Evolutionary conservation across 1,140 invertebrate genomes (phyloP).

Genomic region (Goniozus legneri): DNA sequence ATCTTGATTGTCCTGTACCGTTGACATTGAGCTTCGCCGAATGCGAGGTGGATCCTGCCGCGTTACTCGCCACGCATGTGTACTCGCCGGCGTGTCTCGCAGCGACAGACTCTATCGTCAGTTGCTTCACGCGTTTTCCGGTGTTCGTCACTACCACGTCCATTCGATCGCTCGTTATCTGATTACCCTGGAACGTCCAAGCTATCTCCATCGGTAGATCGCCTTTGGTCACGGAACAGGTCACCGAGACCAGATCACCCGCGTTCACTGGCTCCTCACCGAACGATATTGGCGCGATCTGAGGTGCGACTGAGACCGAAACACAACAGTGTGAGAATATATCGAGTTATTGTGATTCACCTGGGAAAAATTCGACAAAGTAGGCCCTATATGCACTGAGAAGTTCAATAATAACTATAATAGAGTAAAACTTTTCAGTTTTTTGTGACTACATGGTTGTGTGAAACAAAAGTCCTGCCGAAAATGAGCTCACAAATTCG

Average conservation of each 20-base stretch:
- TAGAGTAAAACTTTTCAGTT: too few relatives aligned
- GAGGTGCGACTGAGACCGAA: conserved; percentile 54
- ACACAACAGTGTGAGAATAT: not conserved
- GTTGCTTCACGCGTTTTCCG: conserved; percentile 56
- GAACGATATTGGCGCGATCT: conserved; percentile 67
- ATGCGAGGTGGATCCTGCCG: conserved; percentile 65
- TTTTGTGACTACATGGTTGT: too few relatives aligned
- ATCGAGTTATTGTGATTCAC: not conserved
- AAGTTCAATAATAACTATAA: too few relatives aligned
- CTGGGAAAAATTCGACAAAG: too few relatives aligned
- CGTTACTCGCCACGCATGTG: conserved; percentile 74
- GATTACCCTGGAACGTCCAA: conserved; percentile 60
- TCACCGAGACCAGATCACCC: conserved; percentile 68
- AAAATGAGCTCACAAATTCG: too few relatives aligned
- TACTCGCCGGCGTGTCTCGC: conserved; percentile 73
- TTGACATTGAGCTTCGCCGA: conserved; percentile 70
- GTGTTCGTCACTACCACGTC: conserved; percentile 50
- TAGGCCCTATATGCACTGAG: too few relatives aligned
- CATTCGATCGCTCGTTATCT: conserved; percentile 34
- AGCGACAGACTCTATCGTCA: conserved; percentile 72
- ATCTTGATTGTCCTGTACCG: too few relatives aligned
- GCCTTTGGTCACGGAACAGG: conserved; percentile 67
- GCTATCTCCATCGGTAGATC: conserved; percentile 66
- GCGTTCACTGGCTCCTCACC: conserved; percentile 68
- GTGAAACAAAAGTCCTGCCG: too few relatives aligned